Evolutionary conservation across 2,888 invertebrate species (phyloP).

Genomic region (Cetonia aurata): DNA sequence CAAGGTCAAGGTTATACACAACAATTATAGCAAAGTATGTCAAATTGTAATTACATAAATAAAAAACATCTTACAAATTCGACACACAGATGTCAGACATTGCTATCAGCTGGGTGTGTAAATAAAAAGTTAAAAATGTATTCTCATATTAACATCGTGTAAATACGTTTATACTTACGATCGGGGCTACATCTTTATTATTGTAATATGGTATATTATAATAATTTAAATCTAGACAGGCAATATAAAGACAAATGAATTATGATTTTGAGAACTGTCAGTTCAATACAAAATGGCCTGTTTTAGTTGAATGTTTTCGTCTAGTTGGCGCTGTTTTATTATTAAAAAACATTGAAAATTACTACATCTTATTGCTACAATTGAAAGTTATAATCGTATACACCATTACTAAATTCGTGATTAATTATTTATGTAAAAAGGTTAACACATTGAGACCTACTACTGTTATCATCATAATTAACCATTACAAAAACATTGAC

Average conservation of each 20-base stretch:
- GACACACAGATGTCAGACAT: constrained; percentile 46
- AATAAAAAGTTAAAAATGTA: constrained; percentile 46
- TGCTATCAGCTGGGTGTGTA: constrained; percentile 49
- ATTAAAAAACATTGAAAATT: constrained; percentile 15
- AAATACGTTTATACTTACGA: constrained; percentile 18
- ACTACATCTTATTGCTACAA: constrained; percentile 13
- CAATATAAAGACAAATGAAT: constrained; percentile 46
- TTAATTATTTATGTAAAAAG: constrained; percentile 35
- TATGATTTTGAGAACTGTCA: constrained; percentile 50
- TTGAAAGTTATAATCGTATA: constrained; percentile 1
- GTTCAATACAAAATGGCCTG: constrained; percentile 53
- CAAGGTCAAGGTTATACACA: constrained; percentile 51
- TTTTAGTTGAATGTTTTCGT: constrained; percentile 67
- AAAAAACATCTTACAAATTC: constrained; percentile 42
- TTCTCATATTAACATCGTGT: constrained; percentile 11
- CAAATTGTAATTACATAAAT: constrained; percentile 41
- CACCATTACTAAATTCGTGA: background rate
- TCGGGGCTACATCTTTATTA: background rate
- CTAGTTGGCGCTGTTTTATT: constrained; percentile 62
- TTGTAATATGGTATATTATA: constrained; percentile 18
- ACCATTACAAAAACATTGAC: constrained; percentile 37
- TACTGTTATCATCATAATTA: constrained; percentile 36
- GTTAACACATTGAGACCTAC: constrained; percentile 25
- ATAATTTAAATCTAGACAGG: background rate
- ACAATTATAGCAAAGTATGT: constrained; percentile 36